These are phyloP conservation scores for Maconellicoccus hirsutus DNA, from an alignment of 1,140 invertebrate genomes.

Conservation along the genomic window DNA sequence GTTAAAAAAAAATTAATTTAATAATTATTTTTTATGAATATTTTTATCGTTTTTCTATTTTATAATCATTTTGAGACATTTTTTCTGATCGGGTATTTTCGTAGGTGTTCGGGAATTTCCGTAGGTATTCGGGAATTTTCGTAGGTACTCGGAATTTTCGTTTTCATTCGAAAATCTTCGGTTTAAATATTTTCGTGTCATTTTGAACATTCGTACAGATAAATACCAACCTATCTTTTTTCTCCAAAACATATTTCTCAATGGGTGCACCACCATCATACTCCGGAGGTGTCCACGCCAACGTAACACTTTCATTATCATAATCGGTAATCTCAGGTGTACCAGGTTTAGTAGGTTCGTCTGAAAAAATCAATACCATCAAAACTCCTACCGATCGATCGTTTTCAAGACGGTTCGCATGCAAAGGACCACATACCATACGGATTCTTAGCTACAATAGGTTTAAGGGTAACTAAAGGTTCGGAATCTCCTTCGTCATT, in stretches of 20 bases:
- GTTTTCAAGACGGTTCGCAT: neutral
- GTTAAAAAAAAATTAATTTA: neutral
- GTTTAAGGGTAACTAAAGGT: constrained; percentile 69
- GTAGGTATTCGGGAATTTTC: too few relatives aligned
- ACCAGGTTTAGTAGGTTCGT: constrained; percentile 72
- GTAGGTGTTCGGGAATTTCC: too few relatives aligned
- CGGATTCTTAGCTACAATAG: constrained; percentile 90
- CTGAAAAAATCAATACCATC: constrained; percentile 40
- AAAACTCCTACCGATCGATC: neutral
- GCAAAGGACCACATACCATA: constrained; percentile 51
- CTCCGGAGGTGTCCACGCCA: constrained; percentile 88
- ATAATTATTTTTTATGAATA: neutral
- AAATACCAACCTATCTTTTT: constrained; percentile 66
- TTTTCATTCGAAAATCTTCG: too few relatives aligned
- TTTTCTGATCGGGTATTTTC: too few relatives aligned
- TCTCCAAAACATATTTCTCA: constrained; percentile 95
- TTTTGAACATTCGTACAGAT: too few relatives aligned
- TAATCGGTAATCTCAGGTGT: constrained; percentile 84
- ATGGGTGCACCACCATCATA: constrained; percentile 90
- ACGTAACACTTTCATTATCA: constrained; percentile 81
- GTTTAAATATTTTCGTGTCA: too few relatives aligned
- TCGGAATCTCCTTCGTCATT: constrained; percentile 95
- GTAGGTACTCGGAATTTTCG: too few relatives aligned
- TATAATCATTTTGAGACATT: neutral
- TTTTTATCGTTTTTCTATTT: neutral